These are phyloP conservation scores for Leptatherina wallacei DNA, from an alignment of 2,797 vertebrate species.

Conservation along the genomic window DNA sequence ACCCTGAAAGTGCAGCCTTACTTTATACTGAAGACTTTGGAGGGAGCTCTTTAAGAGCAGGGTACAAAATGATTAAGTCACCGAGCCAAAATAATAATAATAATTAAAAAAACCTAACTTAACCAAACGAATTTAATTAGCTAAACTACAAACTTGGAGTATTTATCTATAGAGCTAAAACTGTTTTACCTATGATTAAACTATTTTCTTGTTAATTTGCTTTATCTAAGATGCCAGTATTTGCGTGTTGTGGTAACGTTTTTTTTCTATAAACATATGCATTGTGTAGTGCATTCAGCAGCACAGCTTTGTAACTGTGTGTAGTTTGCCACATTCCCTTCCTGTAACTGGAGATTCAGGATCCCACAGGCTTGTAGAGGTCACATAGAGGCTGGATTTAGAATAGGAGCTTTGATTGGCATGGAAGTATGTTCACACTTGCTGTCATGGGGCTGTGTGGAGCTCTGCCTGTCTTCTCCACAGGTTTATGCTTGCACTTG, in stretches of 20 bases:
- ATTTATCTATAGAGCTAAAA: not conserved
- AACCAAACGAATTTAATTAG: not conserved
- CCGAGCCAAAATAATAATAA: not conserved
- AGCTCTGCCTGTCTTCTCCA: not conserved
- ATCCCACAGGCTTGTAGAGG: constrained; percentile 68
- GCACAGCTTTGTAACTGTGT: constrained; percentile 33
- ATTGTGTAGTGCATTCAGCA: constrained; percentile 4
- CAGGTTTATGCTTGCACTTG: constrained; percentile 18
- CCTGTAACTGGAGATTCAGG: constrained; percentile 78
- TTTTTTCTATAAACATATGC: not conserved
- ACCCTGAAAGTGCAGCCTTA: constrained; percentile 29
- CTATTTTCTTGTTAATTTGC: not conserved
- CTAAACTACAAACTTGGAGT: not conserved
- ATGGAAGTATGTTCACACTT: constrained; percentile 59
- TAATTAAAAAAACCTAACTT: not conserved
- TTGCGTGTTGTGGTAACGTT: not conserved
- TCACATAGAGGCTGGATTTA: constrained; percentile 78
- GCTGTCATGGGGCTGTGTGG: constrained; percentile 13
- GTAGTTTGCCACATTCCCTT: constrained; percentile 53
- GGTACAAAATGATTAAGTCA: not conserved
- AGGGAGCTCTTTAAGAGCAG: constrained; percentile 9
- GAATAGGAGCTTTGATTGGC: constrained; percentile 74
- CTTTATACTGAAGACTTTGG: constrained; percentile 24
- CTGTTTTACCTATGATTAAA: not conserved
- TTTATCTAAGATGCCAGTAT: too few species aligned